Evolutionary conservation across 2,797 vertebrate species (phyloP).

Genomic region (Crenichthys baileyi): DNA sequence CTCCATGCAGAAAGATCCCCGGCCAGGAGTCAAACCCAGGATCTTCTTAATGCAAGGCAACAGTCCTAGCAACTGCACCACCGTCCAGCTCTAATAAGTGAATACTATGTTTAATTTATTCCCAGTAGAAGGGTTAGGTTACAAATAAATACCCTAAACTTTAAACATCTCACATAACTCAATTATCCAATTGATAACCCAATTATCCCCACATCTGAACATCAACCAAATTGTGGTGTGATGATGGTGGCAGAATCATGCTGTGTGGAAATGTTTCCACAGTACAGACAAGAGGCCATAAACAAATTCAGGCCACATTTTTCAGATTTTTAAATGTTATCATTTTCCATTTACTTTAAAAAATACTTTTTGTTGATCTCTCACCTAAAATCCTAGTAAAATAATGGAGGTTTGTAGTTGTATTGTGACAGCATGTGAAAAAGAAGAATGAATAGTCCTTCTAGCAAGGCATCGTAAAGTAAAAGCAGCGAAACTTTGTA

Average conservation of each 20-base stretch:
- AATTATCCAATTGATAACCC: not conserved
- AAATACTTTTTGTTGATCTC: not conserved
- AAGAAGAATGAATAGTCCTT: not conserved
- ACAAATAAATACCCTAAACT: not conserved
- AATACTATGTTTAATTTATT: not conserved
- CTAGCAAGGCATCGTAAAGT: not conserved
- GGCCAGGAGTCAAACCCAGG: too few species aligned
- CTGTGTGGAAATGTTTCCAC: not conserved
- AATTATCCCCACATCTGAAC: not conserved
- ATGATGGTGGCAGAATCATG: not conserved
- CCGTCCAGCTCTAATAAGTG: not conserved
- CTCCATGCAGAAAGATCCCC: too few species aligned
- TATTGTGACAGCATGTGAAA: not conserved
- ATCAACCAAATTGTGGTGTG: not conserved
- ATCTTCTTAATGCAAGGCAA: too few species aligned
- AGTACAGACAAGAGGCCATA: not conserved
- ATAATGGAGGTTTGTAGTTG: not conserved
- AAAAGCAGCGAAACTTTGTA: not conserved
- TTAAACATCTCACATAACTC: not conserved
- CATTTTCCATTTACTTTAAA: not conserved
- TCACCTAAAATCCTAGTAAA: not conserved
- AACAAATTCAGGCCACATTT: too few species aligned
- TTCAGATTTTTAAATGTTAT: not conserved
- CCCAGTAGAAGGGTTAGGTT: not conserved
- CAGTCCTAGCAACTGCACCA: too few species aligned